A percentile compares a stretch with the other conserved stretches of the same genome.
Evolutionary conservation across 2,888 invertebrate genomes (phyloP).

Genomic region (Plemyria rubiginata): DNA sequence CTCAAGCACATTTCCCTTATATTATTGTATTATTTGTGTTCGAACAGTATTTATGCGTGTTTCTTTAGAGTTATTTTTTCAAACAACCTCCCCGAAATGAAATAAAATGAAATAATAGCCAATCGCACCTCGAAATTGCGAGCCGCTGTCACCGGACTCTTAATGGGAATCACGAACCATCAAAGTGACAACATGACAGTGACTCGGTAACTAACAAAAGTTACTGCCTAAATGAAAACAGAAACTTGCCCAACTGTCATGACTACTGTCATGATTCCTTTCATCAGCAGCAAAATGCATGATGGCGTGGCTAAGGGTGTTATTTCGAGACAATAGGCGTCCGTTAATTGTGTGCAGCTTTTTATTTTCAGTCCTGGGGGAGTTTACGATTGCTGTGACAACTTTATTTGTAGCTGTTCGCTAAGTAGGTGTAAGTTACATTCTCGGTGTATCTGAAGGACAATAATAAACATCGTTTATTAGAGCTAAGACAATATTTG

Average conservation of each 20-base stretch:
- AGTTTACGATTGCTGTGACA: constrained; percentile 33
- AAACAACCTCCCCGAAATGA: too few relatives aligned
- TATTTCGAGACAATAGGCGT: constrained; percentile 57
- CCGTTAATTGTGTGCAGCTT: constrained; percentile 59
- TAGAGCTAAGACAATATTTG: background rate
- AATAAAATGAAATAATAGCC: too few relatives aligned
- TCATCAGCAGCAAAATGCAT: constrained; percentile 17
- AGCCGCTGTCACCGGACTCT: too few relatives aligned
- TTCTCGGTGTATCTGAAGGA: constrained; percentile 8
- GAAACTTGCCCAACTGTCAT: constrained; percentile 31
- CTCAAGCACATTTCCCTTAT: too few relatives aligned
- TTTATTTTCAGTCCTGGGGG: constrained; percentile 34
- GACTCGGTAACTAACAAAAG: background rate
- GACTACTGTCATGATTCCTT: constrained; percentile 34
- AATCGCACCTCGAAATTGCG: too few relatives aligned
- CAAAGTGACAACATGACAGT: background rate
- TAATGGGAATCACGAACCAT: background rate
- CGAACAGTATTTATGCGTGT: too few relatives aligned
- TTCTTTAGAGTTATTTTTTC: too few relatives aligned
- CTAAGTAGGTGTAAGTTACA: constrained; percentile 27
- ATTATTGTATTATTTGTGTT: too few relatives aligned
- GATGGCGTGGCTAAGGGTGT: constrained; percentile 45
- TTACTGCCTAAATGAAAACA: constrained; percentile 22
- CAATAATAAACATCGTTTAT: constrained; percentile 9
- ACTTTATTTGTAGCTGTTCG: constrained; percentile 21